Conservation (phyloP, 2,797 vertebrate genomes). For the Lutra lutra region DNA sequence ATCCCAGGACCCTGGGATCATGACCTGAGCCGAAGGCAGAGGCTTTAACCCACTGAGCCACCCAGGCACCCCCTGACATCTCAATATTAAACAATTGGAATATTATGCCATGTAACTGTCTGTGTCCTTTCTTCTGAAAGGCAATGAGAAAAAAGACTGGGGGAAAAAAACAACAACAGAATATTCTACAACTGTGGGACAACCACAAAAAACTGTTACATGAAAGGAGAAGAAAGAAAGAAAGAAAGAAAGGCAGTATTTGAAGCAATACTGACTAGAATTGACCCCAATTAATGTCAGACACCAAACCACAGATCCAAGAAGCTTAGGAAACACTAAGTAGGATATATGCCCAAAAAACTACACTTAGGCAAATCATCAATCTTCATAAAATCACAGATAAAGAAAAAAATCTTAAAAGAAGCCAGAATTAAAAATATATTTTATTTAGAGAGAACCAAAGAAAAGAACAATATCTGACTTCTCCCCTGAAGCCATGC, state of each 20-base stretch:
- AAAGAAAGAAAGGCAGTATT: neutral
- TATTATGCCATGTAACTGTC: neutral
- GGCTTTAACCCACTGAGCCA: no score
- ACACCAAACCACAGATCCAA: neutral
- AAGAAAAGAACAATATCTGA: neutral
- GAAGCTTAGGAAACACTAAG: neutral
- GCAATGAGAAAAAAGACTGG: neutral
- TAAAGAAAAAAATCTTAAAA: neutral
- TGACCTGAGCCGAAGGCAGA: no score
- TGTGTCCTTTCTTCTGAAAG: neutral
- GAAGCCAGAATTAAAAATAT: neutral
- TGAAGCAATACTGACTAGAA: neutral
- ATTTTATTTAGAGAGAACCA: neutral
- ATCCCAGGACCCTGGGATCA: no score
- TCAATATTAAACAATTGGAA: neutral
- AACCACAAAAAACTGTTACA: neutral
- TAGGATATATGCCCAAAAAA: neutral
- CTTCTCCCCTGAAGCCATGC: neutral
- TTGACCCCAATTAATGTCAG: neutral
- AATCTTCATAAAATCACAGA: neutral
- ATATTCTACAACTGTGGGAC: neutral
- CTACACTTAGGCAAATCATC: neutral
- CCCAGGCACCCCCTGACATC: neutral
- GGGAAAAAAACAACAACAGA: neutral
- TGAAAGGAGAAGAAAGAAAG: neutral